phyloP scores from a whole-genome alignment of 2,797 vertebrate genomes.

The Paramormyrops hopkinsi region DNA sequence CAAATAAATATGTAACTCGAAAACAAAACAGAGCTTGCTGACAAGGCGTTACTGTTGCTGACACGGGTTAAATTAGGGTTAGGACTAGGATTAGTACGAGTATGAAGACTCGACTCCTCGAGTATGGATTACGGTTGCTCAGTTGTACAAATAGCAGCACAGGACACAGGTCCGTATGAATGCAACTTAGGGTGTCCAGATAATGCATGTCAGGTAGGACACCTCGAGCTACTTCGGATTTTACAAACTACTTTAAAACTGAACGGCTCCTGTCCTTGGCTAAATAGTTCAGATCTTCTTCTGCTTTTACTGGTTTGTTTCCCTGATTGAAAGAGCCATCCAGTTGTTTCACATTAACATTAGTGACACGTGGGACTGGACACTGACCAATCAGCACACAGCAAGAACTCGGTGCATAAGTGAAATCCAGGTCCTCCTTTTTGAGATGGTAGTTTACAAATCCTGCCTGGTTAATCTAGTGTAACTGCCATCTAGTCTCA shows the following conservation, averaged over 20 bases:
- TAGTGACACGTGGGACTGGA: neutral
- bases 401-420: neutral
- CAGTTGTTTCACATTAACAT: neutral
- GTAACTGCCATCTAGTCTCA: neutral
- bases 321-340: neutral
- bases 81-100: neutral
- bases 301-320: neutral
- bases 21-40: neutral
- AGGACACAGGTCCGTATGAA: neutral
- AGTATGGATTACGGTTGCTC: neutral
- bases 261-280: neutral
- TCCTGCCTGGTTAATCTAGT: neutral
- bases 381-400: neutral
- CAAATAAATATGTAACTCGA: too few species aligned
- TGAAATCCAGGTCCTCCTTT: neutral
- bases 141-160: neutral
- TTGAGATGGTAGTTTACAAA: neutral
- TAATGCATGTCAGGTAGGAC: neutral
- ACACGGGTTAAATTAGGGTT: neutral
- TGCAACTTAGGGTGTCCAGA: neutral
- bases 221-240: neutral
- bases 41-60: neutral
- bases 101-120: neutral
- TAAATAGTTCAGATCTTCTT: neutral
- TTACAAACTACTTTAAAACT: neutral